Evolutionary conservation across 1,140 invertebrate species (phyloP), one percentile per base, ranked within the genome.

Genomic region (Maconellicoccus hirsutus): DNA sequence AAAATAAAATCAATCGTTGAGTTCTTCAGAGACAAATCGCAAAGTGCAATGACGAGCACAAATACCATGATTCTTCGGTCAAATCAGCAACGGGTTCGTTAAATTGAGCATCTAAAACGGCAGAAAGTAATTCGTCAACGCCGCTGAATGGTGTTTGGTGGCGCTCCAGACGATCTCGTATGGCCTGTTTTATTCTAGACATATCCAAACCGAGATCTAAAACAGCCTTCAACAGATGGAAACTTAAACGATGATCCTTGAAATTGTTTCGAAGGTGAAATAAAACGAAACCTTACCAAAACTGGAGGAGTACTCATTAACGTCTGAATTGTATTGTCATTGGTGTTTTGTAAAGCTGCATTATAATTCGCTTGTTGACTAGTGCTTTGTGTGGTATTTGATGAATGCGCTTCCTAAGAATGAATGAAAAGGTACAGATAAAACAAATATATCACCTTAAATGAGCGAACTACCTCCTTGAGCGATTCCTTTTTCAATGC

Each of bases 181-280:
- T 79, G 0, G 86, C 86, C 72, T 81, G 80, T 73, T 86, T 85
- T 1, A 91, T 83, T 69, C 86, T 78, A n/a, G 84, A 85, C 0
- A 84, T 81, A 75, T 88, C 85, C 22, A 91, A 79, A 0, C 88
- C 88, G 73, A 89, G 83, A 71, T 84, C 81, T 59, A 90, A 76
- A 7, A 88, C 88, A n/a, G 83, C 81, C 82, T 83, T 61, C 16
- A 19, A 66, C 6, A 8, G 22, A 66, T 16, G 3, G 25, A 66
- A 66, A 66, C 3, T 23, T 3, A 66, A 66, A 66, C 22, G 16
- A 25, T 23, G 25, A 23, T 23, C 21, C 8, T 23, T 66, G n/a
- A n/a, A n/a, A n/a, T n/a, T n/a, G n/a, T n/a, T n/a, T n/a, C n/a
- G n/a, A 42, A 42, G 8, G 8, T 42, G n/a, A n/a, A 42, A 42